Percentiles rank a stretch among this genome's conserved stretches.
phyloP scores from a whole-genome alignment of 2,888 invertebrate genomes.

The Phyto melanocephala region DNA sequence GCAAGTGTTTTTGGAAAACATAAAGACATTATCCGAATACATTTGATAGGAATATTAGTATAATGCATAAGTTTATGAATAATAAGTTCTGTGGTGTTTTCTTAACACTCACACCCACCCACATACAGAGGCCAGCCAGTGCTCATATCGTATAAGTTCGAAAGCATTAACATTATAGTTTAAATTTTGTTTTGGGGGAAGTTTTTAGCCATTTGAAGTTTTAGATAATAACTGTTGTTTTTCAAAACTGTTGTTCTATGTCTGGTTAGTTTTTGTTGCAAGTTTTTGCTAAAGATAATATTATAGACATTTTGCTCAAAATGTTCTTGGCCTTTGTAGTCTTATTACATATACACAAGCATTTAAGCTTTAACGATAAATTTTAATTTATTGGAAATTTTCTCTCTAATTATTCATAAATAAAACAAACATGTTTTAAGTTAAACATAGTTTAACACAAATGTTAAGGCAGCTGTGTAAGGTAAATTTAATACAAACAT shows the following conservation, averaged over 20 bases:
- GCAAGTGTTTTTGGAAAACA: too few species aligned
- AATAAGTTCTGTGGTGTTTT: slow-evolving; percentile 50
- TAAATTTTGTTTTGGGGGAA: slow-evolving; percentile 42
- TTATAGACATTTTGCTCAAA: background rate
- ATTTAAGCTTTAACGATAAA: slow-evolving; percentile 53
- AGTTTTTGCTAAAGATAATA: background rate
- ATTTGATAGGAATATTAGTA: slow-evolving; percentile 48
- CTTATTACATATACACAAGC: slow-evolving; percentile 34
- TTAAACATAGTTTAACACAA: background rate
- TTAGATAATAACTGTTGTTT: slow-evolving; percentile 38
- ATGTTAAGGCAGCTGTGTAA: background rate
- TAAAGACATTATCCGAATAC: slow-evolving; percentile 50
- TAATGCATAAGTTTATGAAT: slow-evolving; percentile 64
- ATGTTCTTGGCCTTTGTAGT: background rate
- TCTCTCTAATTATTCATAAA: slow-evolving; percentile 45
- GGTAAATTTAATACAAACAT: background rate
- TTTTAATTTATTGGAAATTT: slow-evolving; percentile 52
- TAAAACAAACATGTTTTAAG: background rate
- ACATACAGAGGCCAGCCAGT: background rate
- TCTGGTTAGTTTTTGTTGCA: slow-evolving; percentile 57
- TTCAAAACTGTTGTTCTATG: slow-evolving; percentile 17
- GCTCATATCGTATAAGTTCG: background rate
- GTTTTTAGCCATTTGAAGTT: slow-evolving; percentile 1
- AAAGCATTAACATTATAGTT: slow-evolving; percentile 52
- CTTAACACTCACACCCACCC: background rate